Conservation (phyloP, 1,140 invertebrate species). For the Adelges cooleyi region DNA sequence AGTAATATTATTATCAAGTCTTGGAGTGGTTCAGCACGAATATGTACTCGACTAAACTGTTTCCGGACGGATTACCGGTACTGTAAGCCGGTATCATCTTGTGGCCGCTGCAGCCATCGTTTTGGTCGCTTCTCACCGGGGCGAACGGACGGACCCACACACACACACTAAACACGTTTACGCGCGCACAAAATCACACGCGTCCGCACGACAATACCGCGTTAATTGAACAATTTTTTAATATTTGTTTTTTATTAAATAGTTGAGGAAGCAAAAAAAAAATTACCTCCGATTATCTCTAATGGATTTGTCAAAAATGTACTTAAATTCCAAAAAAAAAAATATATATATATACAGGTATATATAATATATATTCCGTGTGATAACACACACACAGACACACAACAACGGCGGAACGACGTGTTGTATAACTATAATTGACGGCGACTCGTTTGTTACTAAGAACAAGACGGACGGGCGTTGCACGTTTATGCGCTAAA, state of each 20-base stretch:
- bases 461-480: constrained; percentile 12
- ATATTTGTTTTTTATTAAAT: too few species aligned
- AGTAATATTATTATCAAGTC: too few species aligned
- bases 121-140: background rate
- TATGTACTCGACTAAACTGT: constrained; percentile 23
- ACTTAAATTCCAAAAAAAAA: too few species aligned
- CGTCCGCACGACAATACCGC: too few species aligned
- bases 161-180: background rate
- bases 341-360: too few species aligned
- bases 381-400: too few species aligned
- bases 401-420: too few species aligned
- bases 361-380: too few species aligned
- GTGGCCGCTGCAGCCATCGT: background rate
- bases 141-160: background rate
- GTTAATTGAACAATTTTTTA: too few species aligned
- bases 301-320: too few species aligned
- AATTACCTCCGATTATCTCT: too few species aligned
- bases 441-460: constrained; percentile 17
- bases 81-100: constrained; percentile 23
- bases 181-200: background rate
- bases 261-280: too few species aligned
- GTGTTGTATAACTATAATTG: background rate
- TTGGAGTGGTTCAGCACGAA: constrained; percentile 24
- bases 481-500: constrained; percentile 27
- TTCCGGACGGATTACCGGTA: background rate